Evolutionary conservation across 2,113 vertebrate species (phyloP).

Genomic region (Charadrius vociferus): DNA sequence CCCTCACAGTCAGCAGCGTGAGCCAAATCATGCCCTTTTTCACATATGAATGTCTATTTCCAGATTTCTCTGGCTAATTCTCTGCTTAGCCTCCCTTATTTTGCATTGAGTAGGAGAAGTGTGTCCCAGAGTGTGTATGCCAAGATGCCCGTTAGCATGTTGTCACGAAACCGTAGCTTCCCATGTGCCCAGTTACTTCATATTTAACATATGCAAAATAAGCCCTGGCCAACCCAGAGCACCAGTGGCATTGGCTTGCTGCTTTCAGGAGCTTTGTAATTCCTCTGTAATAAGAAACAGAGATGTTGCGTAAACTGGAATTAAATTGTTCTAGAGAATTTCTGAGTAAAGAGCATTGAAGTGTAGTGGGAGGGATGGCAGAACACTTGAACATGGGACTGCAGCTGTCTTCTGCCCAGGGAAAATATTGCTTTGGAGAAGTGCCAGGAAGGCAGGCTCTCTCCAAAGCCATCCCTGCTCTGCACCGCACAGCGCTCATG

Average conservation of each 20-base stretch:
- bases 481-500: rapidly evolving
- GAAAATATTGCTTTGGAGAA: neutral
- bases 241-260: neutral
- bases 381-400: neutral
- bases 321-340: neutral
- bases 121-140: neutral
- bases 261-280: neutral
- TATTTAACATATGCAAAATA: neutral
- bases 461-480: neutral
- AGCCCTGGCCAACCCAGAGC: neutral
- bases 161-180: neutral
- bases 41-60: neutral
- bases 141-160: neutral
- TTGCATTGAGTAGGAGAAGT: neutral
- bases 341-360: neutral
- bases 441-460: neutral
- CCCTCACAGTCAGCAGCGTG: neutral
- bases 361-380: neutral
- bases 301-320: neutral
- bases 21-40: neutral
- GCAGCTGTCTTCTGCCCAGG: neutral
- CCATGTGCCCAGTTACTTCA: neutral
- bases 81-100: neutral
- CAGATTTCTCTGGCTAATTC: neutral
- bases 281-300: neutral